Percentiles rank a stretch among this genome's conserved stretches.
phyloP scores from a whole-genome alignment of 2,888 invertebrate species.

The Xestia rhomboidea region DNA sequence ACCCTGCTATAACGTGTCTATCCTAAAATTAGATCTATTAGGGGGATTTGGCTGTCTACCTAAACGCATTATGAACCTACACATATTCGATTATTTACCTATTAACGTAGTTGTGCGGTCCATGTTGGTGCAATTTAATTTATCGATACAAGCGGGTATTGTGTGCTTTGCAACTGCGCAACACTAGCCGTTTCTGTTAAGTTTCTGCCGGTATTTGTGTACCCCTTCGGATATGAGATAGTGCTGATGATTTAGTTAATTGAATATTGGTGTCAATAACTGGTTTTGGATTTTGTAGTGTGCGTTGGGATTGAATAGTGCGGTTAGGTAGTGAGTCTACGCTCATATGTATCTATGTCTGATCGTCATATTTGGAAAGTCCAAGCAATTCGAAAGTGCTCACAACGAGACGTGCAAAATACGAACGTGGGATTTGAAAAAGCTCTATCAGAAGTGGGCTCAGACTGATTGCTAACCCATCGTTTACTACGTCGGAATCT shows the following conservation, averaged over 20 bases:
- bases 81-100: conserved; percentile 83
- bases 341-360: neutral
- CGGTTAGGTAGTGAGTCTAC: neutral
- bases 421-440: conserved; percentile 39
- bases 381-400: conserved; percentile 37
- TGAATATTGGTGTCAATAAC: conserved; percentile 57
- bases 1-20: conserved; percentile 69
- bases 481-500: conserved; percentile 35
- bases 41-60: conserved; percentile 63
- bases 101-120: conserved; percentile 72
- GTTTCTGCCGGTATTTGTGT: conserved; percentile 75
- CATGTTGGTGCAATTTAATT: conserved; percentile 84
- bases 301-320: conserved; percentile 2
- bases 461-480: conserved; percentile 56
- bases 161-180: conserved; percentile 65
- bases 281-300: conserved; percentile 27
- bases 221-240: conserved; percentile 75
- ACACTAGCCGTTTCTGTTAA: conserved; percentile 58
- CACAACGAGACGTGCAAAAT: conserved; percentile 25
- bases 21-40: conserved; percentile 79
- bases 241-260: conserved; percentile 77
- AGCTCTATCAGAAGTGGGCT: conserved; percentile 33
- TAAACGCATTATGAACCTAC: conserved; percentile 65
- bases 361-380: conserved; percentile 16
- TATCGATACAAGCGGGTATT: conserved; percentile 75